Evolutionary conservation across 2,113 vertebrate genomes (phyloP).

Genomic region (Zosterops japonicus): DNA sequence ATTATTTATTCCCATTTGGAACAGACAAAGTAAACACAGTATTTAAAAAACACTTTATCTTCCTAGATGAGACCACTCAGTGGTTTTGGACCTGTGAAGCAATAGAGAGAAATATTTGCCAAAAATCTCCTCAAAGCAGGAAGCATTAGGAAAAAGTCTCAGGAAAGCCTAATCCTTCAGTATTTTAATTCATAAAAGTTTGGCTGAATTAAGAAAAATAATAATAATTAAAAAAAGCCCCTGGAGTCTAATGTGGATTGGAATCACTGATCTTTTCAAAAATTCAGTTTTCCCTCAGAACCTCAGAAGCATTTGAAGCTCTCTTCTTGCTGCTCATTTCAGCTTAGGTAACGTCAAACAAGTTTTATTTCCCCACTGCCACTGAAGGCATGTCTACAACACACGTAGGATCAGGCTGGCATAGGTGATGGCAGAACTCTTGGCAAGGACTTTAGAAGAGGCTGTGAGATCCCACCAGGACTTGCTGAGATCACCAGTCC

Average conservation of each 20-base stretch:
- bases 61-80: not conserved
- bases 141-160: slow-evolving; percentile 28
- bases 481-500: not conserved
- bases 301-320: not conserved
- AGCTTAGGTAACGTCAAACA: not conserved
- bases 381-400: not conserved
- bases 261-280: not conserved
- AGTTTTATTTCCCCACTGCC: not conserved
- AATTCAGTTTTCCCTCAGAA: not conserved
- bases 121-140: not conserved
- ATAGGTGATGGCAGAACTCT: not conserved
- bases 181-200: slow-evolving; percentile 7
- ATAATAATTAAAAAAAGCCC: not conserved
- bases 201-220: not conserved
- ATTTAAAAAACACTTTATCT: not conserved
- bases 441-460: not conserved
- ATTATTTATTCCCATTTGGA: not conserved
- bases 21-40: not conserved
- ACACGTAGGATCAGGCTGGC: not conserved
- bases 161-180: slow-evolving; percentile 39
- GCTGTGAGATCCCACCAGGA: not conserved
- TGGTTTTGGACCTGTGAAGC: not conserved
- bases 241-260: not conserved
- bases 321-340: not conserved
- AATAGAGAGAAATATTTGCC: not conserved